phyloP scores from a whole-genome alignment of 2,888 invertebrate genomes.

The Lysandra bellargus region DNA sequence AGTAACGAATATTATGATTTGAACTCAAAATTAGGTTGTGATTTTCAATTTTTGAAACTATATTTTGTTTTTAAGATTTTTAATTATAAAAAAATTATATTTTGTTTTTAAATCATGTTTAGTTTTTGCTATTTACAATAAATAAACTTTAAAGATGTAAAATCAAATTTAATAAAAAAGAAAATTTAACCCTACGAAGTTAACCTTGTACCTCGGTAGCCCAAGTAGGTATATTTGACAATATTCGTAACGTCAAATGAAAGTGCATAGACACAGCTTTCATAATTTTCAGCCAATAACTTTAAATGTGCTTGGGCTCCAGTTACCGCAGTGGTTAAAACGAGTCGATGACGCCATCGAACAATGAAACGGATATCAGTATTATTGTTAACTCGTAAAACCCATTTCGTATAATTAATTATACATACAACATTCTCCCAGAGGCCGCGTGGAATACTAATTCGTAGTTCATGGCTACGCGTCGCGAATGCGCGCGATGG shows the following conservation, averaged over 20 bases:
- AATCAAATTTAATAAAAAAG: too few relatives aligned
- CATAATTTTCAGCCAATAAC: neutral
- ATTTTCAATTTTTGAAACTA: neutral
- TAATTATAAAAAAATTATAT: neutral
- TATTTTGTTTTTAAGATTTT: neutral
- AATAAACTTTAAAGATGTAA: too few relatives aligned
- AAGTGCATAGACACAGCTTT: neutral
- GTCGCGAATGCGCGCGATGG: conserved; percentile 47
- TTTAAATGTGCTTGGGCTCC: neutral
- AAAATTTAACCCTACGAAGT: too few relatives aligned
- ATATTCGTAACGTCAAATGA: too few relatives aligned
- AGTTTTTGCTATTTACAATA: too few relatives aligned
- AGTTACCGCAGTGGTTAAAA: neutral
- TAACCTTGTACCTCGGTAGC: too few relatives aligned
- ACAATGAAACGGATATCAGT: conserved; percentile 22
- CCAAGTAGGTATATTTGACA: too few relatives aligned
- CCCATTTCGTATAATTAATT: conserved; percentile 18
- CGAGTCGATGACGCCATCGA: neutral
- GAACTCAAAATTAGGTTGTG: neutral
- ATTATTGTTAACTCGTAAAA: conserved; percentile 24
- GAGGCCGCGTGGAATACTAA: conserved; percentile 42
- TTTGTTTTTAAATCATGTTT: neutral
- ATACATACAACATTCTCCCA: conserved; percentile 28
- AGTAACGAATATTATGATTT: neutral
- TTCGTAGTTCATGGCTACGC: conserved; percentile 65